Conservation (phyloP, 2,888 invertebrate genomes). For the Mythimna albipuncta region DNA sequence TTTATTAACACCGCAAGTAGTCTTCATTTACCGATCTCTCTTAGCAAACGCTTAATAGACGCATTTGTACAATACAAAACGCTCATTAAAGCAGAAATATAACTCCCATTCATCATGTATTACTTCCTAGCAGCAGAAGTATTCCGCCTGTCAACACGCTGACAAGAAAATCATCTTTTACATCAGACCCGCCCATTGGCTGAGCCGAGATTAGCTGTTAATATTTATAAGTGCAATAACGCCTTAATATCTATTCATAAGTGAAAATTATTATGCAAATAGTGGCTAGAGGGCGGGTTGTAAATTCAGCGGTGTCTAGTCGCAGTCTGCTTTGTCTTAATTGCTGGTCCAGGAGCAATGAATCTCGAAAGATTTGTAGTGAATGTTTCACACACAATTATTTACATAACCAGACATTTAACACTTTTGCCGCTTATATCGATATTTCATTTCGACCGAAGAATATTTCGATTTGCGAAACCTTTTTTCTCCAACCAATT, state of each 20-base stretch:
- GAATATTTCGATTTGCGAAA: neutral
- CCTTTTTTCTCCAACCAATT: neutral
- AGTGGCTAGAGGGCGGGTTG: slow-evolving; percentile 83
- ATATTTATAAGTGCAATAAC: slow-evolving; percentile 90
- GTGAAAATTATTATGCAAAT: slow-evolving; percentile 91
- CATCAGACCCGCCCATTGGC: slow-evolving; percentile 78
- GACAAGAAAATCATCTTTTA: slow-evolving; percentile 83
- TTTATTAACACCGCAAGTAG: slow-evolving; percentile 37
- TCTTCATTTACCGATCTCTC: slow-evolving; percentile 28
- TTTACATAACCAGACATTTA: slow-evolving; percentile 47
- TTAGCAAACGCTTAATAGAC: slow-evolving; percentile 63
- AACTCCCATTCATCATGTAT: slow-evolving; percentile 78
- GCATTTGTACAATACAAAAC: slow-evolving; percentile 76
- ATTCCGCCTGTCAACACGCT: slow-evolving; percentile 79
- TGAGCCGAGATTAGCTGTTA: slow-evolving; percentile 79
- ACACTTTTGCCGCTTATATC: slow-evolving; percentile 19
- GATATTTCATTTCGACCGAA: slow-evolving; percentile 2
- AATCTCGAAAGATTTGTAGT: slow-evolving; percentile 61
- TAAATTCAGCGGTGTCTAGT: slow-evolving; percentile 79
- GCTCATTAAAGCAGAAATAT: slow-evolving; percentile 79
- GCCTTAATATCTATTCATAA: slow-evolving; percentile 90
- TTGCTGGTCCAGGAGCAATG: slow-evolving; percentile 72
- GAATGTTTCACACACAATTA: slow-evolving; percentile 47
- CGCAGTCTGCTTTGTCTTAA: slow-evolving; percentile 74
- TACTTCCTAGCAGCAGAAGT: slow-evolving; percentile 78